Evolutionary conservation across 1,140 invertebrate genomes (phyloP), one percentile per base, ranked within the genome.

Genomic region (Bombus breviceps): DNA sequence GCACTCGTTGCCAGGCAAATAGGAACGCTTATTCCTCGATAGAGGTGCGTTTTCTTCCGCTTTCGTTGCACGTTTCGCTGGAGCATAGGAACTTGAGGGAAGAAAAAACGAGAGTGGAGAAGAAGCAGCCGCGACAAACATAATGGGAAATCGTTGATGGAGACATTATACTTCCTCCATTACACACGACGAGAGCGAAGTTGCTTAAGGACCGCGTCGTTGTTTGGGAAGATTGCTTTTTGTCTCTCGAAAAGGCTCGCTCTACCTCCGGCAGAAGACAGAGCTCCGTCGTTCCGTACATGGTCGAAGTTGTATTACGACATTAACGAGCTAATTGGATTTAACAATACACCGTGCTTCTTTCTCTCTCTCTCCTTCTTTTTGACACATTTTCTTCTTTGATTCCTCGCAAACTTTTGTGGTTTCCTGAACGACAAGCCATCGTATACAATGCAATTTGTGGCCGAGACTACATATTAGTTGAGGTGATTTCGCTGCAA

Each of bases 71-170:
- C 71, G 37, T 64, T 43, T 47, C 12, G 25, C 34, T n/a, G 32
- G 22, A 41, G 22, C 62, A 41, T 32, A 39, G 32, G 22, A 9
- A 62, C 2, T 37, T 0, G 8, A 22, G 10, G 64, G 37, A 4
- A 37, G 1, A 43, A n/a, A 32, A 25, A 37, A 22, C 47, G 28
- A 28, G 32, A 43, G 43, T 0, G 59, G 32, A 32, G 71, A 69
- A 32, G 39, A 57, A 78, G 32, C 34, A 6, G 28, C 28, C 32
- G 41, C 66, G 80, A 74, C 68, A 79, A 89, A 43, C 79, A 64
- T 87, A 90, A 89, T 85, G 85, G 85, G 81, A 89, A 89, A 90
- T 72, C 78, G 88, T 89, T 90, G 81, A 89, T 90, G 75, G 88
- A 90, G 88, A 89, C 78, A 87, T 90, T 85, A 85, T 80, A 57